These are phyloP conservation scores for Andrena fulva DNA, from an alignment of 2,888 invertebrate genomes.

Conservation along the genomic window DNA sequence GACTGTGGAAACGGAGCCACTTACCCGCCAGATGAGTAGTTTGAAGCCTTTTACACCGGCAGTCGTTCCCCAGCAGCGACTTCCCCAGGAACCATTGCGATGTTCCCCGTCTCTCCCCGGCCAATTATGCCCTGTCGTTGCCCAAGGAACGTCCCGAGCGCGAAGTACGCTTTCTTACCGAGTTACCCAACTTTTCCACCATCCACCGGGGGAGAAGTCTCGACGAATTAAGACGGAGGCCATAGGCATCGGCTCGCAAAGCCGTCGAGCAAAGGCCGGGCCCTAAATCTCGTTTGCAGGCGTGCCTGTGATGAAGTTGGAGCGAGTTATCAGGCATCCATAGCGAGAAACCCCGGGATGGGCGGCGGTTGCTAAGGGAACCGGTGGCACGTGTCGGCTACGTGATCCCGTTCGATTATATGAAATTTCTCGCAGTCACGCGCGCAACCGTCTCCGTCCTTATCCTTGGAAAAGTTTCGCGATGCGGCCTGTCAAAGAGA, in stretches of 20 bases:
- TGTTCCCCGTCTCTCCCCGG: no score
- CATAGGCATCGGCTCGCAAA: not conserved
- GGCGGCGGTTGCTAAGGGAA: slow-evolving; percentile 73
- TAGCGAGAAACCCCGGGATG: slow-evolving; percentile 52
- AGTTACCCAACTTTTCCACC: not conserved
- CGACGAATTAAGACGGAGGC: slow-evolving; percentile 1
- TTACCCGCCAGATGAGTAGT: not conserved
- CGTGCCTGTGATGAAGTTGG: slow-evolving; percentile 69
- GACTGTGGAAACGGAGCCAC: not conserved
- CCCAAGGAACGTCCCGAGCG: not conserved
- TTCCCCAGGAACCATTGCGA: not conserved
- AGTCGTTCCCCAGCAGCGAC: not conserved
- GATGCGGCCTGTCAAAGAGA: not conserved
- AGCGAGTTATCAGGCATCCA: slow-evolving; percentile 46
- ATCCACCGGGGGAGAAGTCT: not conserved
- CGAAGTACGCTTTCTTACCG: slow-evolving; percentile 1
- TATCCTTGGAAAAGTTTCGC: not conserved
- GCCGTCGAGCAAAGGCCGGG: slow-evolving; percentile 3
- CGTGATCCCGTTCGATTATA: slow-evolving; percentile 68
- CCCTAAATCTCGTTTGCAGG: slow-evolving; percentile 38
- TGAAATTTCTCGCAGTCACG: slow-evolving; percentile 57
- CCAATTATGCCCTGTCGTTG: not conserved
- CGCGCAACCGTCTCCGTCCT: not conserved
- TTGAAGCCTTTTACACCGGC: not conserved
- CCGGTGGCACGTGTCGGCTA: slow-evolving; percentile 65